Base-by-base conservation (phyloP, 2,797 vertebrate genomes). In the Channa striata region DNA sequence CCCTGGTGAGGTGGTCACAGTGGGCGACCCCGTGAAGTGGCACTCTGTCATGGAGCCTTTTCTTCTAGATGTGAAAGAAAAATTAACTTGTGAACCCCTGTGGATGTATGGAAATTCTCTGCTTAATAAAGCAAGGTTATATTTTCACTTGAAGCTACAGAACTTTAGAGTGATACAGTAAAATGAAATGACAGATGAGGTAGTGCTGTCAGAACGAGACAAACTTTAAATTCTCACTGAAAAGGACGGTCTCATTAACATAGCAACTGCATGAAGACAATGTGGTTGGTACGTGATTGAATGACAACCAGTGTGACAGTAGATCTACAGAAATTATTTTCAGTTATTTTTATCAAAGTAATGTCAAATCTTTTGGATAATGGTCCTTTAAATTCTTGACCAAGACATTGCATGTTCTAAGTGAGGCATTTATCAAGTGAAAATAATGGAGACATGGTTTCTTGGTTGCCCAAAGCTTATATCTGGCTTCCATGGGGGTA, bases 11-110 rank as follows among this genome's bases (percentile, higher is more conserved):
- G 62, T 34, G 70, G 56, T 49, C 68, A 54, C 74, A 49, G 68
- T 47, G 25, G 51, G 39, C 70, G 82, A 83, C 80, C 75, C 74
- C 14, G 56, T 50, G 52, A 67, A 68, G 71, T 57, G 60, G 16
- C 50, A 25, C 30, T 56, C 66, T 72, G 62, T 78, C 80, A 63
- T 23, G 13, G 20, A 63, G 70, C 17, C 49, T 56, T 74, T 69
- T 62, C 19, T 39, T 14, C 12, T 7, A 6, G 23, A 43, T 74
- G 59, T 48, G 39, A 67, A 39, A 33, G 25, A 44, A 66, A 73
- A 77, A 71, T 68, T 9, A 64, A 78, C 61, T 70, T 58, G 20
- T 52, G 62, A 69, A 75, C 59, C 40, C 40, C 52, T 21, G 21
- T 40, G 9, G 34, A 48, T 25, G 47, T 51, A 39, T 39, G 36